These are phyloP conservation scores for Euproctis similis DNA, from an alignment of 2,888 invertebrate genomes.

Conservation along the genomic window DNA sequence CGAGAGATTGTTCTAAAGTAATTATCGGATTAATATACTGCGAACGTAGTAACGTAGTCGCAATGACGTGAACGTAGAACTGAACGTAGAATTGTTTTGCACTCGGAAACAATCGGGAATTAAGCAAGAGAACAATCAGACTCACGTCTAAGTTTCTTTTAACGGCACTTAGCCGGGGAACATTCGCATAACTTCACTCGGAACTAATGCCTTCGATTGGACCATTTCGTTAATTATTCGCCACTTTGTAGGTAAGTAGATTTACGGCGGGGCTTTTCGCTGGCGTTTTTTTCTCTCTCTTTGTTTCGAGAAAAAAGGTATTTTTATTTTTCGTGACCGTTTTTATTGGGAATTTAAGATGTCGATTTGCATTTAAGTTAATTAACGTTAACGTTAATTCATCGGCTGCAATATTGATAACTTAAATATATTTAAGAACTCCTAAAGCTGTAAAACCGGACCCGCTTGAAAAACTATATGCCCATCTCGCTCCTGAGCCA, in stretches of 20 bases:
- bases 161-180: conserved; percentile 66
- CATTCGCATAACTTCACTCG: conserved; percentile 64
- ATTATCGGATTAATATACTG: conserved; percentile 72
- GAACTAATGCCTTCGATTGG: conserved; percentile 73
- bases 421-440: too few species aligned
- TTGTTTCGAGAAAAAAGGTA: conserved; percentile 40
- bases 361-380: conserved; percentile 53
- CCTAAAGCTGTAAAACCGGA: too few species aligned
- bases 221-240: conserved; percentile 76
- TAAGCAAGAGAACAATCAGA: conserved; percentile 66
- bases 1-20: conserved; percentile 70
- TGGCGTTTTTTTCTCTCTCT: conserved; percentile 52
- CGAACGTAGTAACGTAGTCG: conserved; percentile 48
- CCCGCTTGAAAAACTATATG: too few species aligned
- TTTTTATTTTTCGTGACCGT: conserved; percentile 50
- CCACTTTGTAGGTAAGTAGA: conserved; percentile 74
- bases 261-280: conserved; percentile 67
- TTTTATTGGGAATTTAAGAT: conserved; percentile 50
- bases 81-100: conserved; percentile 57
- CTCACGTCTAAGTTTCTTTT: conserved; percentile 73
- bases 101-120: conserved; percentile 70
- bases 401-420: too few species aligned
- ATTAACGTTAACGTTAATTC: too few species aligned
- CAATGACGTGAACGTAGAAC: conserved; percentile 56
- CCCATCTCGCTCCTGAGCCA: too few species aligned